Base-by-base conservation (phyloP, 2,113 vertebrate genomes). In the Menura novaehollandiae region DNA sequence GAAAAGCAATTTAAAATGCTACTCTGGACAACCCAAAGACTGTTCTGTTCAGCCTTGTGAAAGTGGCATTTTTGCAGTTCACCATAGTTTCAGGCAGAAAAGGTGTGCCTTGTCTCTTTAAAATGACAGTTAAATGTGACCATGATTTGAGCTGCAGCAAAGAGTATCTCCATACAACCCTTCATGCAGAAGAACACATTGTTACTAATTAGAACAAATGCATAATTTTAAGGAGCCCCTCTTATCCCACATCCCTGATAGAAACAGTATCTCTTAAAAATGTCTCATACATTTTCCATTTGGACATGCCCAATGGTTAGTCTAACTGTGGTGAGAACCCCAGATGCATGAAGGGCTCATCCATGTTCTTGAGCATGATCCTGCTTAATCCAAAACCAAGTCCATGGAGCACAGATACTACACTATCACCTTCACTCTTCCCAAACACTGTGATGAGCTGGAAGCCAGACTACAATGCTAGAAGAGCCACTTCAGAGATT, bases 401-500 rank as follows among this genome's bases (percentile, higher is more conserved):
- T 15, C 23, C 46, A 24, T 28, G 37, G 15, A 68, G 35, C 13
- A 55, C 23, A 49, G 28, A 7, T 30, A 33, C 41, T 47, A 35
- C 7, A 37, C 44, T 8, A 26, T 3, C 16, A 23, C 52, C 13
- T 62, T 79, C 52, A 35, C 19, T 67, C 56, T 83, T 91, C 46
- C 73, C 18, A 37, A 22, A 33, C 0, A 0, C 59, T 35, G 7
- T 12, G 7, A 44, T 21, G 11, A 10, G 11, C 37, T 47, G 35
- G 46, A 59, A 91, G 26, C 7, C 63, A 68, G 41, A 41, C 6
- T 41, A 46, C 59, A 35, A 4, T 2, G 13, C 13, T n/a, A 11
- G 30, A 69, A 69, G 32, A 69, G 13, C 16, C 33, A n/a, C 28
- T 26, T 73, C 67, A 71, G 43, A 49, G 3, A n/a, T 66, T 62